Conservation (phyloP, 1,140 invertebrate genomes). For the Drosophila setifemur region DNA sequence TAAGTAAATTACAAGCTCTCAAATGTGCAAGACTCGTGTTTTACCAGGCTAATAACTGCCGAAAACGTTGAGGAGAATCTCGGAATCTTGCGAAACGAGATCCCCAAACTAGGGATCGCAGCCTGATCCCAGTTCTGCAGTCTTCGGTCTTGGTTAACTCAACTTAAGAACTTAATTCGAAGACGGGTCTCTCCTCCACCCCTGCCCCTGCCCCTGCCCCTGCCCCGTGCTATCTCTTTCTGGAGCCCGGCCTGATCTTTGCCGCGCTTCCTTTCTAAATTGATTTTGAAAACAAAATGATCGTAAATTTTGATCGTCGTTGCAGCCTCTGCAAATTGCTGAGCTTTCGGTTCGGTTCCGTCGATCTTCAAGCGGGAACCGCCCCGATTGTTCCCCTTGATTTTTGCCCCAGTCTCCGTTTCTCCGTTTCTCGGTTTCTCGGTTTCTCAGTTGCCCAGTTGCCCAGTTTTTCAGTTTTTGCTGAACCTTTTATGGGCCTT, state of each 20-base stretch:
- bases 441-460: no score
- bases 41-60: constrained; percentile 74
- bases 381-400: constrained; percentile 33
- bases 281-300: constrained; percentile 81
- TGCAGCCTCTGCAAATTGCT: constrained; percentile 75
- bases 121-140: background rate
- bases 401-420: no score
- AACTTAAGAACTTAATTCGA: constrained; percentile 77
- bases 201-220: background rate
- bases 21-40: constrained; percentile 80
- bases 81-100: constrained; percentile 8
- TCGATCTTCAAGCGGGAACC: constrained; percentile 38
- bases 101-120: constrained; percentile 18
- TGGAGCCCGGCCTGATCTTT: constrained; percentile 61
- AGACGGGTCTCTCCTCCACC: background rate
- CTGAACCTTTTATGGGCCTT: constrained; percentile 75
- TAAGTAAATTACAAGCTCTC: constrained; percentile 80
- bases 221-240: constrained; percentile 2
- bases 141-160: background rate
- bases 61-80: constrained; percentile 26
- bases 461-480: no score
- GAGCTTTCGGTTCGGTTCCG: constrained; percentile 43
- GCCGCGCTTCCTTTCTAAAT: constrained; percentile 80
- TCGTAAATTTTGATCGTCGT: constrained; percentile 79
- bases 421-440: no score